Evolutionary conservation across 1,140 invertebrate species (phyloP), one percentile per base, ranked within the genome.

Genomic region (Aphidius gifuensis): DNA sequence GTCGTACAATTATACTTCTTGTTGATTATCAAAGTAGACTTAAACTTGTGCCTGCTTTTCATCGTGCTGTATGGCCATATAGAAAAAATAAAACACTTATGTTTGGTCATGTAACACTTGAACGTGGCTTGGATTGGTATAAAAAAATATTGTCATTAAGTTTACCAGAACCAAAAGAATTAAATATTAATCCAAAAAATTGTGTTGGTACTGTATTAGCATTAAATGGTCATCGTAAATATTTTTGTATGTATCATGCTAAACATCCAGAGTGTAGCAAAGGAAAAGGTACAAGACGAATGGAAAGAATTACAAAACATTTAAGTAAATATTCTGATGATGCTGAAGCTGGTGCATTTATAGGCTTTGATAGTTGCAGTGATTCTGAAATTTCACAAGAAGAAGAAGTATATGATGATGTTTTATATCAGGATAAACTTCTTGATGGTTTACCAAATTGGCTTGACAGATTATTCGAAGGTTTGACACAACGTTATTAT

Each of bases 221-320:
- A 2, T 81, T 99, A 44, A 99, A 98, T 82, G 96, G 96, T 5
- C 92, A 95, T 78, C 84, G 96, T 54, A 95, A 96, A 80, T 98
- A 98, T 80, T 98, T 98, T 82, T 98, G 94, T 76, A 96, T 99
- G 83, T 99, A 97, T 81, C 96, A 99, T 81, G 94, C 96, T 44
- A 97, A 96, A 77, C 93, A 96, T 79, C 86, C 86, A 21, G 88
- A 88, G 64, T 76, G 75, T 58, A 78, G 66, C 32, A 79, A 79
- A 70, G 78, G 75, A 48, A 82, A 78, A 68, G 84, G 85, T 50
- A 81, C 83, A 6, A 88, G 86, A 86, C 83, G 87, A 64, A 87
- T 87, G 77, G 79, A 83, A 60, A 81, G 81, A 71, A 87, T 89
- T 83, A 86, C 86, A 11, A 85, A 86, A 65, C 84, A 85, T 57